Evolutionary conservation across 2,797 vertebrate genomes (phyloP), one percentile per base, ranked within the genome.

Genomic region (Poecilia picta): DNA sequence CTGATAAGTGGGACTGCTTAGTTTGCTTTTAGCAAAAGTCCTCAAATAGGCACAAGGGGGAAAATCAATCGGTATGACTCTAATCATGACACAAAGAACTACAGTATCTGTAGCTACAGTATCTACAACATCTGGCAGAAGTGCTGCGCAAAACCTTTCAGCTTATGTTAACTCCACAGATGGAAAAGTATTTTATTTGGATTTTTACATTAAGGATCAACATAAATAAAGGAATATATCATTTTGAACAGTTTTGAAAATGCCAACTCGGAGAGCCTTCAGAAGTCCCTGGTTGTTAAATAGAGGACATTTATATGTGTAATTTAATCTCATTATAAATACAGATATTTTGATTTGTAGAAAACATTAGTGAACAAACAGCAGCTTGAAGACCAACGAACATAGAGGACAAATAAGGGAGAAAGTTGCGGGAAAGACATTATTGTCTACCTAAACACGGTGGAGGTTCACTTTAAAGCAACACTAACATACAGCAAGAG

Each of bases 31-130:
- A 0, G 3, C 36, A 2, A 2, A 59, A 25, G 55, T 62, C n/a
- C 36, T n/a, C 25, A 73, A 8, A 78, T 62, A 53, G 33, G 45
- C 45, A 49, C 75, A 15, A 5, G 41, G 31, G 31, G 3, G 12
- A 20, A 49, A 75, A 72, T 31, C 10, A 4, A 23, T 33, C 28
- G 15, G 23, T 46, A 51, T 46, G 57, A 33, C 53, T 72, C 80
- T 80, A 83, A 74, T 88, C 77, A 79, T 91, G 74, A 76, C 79
- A 73, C 87, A 62, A 74, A 36, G 80, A 82, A 68, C 47, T 75
- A 20, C 41, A 12, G 33, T 33, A 33, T 33, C 33, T 33, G 33
- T 33, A 33, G 1, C 33, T 3, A 1, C 13, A 4, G 23, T 15
- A 15, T 8, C 57, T 59, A 51, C 49, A 51, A 8, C 7, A n/a